Conservation (phyloP, 2,888 invertebrate genomes). For the Calephelis perditalis region DNA sequence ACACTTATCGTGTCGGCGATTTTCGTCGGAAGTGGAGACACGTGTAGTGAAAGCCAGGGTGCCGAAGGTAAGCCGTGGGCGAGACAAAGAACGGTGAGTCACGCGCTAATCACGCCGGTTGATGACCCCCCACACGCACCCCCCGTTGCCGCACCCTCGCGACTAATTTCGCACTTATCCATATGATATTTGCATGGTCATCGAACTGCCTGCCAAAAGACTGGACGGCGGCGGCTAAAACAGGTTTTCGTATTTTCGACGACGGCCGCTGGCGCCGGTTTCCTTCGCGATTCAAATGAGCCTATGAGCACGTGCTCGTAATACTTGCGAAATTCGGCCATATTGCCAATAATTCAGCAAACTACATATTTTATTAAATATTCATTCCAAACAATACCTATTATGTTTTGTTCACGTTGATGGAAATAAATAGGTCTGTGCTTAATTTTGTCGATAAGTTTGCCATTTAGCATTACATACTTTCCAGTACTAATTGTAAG, state of each 20-base stretch:
- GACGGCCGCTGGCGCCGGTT: slow-evolving; percentile 48
- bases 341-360: slow-evolving; percentile 19
- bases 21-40: slow-evolving; percentile 44
- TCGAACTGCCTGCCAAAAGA: slow-evolving; percentile 66
- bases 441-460: no score
- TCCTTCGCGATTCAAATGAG: slow-evolving; percentile 49
- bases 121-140: slow-evolving; percentile 55
- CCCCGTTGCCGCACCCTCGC: slow-evolving; percentile 56
- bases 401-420: no score
- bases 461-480: no score
- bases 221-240: slow-evolving; percentile 67
- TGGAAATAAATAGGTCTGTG: no score
- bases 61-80: slow-evolving; percentile 42
- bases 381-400: background rate
- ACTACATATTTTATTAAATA: slow-evolving; percentile 14
- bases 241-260: slow-evolving; percentile 69
- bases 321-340: slow-evolving; percentile 29
- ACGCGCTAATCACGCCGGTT: slow-evolving; percentile 55
- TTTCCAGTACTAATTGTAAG: no score
- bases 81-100: slow-evolving; percentile 67
- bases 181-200: slow-evolving; percentile 63
- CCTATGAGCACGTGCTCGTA: slow-evolving; percentile 32
- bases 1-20: slow-evolving; percentile 94
- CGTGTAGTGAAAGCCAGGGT: slow-evolving; percentile 33
- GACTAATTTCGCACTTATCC: slow-evolving; percentile 49